Evolutionary conservation across 2,888 invertebrate genomes (phyloP), one percentile per base, ranked within the genome.

Genomic region (Carabus problematicus): DNA sequence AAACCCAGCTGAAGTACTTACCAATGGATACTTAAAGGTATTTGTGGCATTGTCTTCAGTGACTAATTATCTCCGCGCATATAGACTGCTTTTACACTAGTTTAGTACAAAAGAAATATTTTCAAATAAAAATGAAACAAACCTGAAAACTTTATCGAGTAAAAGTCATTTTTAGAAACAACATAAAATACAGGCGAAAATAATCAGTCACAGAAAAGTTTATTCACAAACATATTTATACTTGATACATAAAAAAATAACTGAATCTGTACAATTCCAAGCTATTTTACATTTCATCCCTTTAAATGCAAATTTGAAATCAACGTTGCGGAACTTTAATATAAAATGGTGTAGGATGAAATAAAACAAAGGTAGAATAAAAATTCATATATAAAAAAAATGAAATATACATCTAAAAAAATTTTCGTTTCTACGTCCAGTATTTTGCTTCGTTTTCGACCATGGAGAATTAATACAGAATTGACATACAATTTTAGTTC

Each of bases 261-360:
- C 66, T 47, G 45, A 66, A 56, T 47, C 49, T 56, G 58, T 58
- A 66, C 58, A 66, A 66, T 66, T 66, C 66, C 45, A 29, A 29
- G 29, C 29, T 29, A 29, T 29, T 29, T 45, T 58, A 59, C 56
- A 58, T 58, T 59, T 59, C 66, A 56, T 41, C 66, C 64, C 66
- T 59, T 64, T 66, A 66, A 66, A 66, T 66, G 66, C 66, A 66
- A 59, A 66, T 66, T 58, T 58, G 58, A 66, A 66, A 47, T 41
- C 66, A 66, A 41, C 66, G 56, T 58, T 47, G 58, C 58, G 66
- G 58, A 66, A 66, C 66, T 66, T 45, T 66, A 49, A 66, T 66
- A 58, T 49, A 45, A 66, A 59, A 58, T 66, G 66, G 29, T 29
- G 29, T 6, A 29, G 29, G 29, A 29, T 6, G 29, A 3, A 3